Conservation (phyloP, 2,113 vertebrate species). For the Spilogale gracilis region DNA sequence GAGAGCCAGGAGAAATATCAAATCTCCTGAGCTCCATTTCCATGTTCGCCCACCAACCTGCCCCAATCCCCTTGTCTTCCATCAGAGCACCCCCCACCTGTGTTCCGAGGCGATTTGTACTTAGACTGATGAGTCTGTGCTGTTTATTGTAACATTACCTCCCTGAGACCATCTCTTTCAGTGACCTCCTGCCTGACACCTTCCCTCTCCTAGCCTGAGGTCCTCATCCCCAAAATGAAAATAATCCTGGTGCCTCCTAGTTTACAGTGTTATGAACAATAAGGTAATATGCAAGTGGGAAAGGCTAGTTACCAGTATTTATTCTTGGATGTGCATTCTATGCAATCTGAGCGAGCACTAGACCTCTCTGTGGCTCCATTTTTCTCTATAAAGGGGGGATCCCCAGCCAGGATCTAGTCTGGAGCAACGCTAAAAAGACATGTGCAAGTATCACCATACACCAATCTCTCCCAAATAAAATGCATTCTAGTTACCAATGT, state of each 20-base stretch:
- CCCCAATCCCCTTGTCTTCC: background rate
- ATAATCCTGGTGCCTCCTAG: background rate
- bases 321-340: background rate
- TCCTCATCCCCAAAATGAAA: background rate
- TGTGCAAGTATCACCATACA: background rate
- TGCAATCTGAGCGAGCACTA: background rate
- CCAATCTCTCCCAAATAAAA: background rate
- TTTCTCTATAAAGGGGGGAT: background rate
- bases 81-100: rapidly evolving
- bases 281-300: background rate
- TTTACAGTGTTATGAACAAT: too few relatives aligned
- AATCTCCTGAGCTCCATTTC: background rate
- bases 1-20: background rate
- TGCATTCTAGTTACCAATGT: background rate
- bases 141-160: background rate
- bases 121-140: background rate
- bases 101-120: background rate
- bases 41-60: background rate
- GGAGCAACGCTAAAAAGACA: background rate
- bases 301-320: background rate
- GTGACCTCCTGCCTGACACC: background rate
- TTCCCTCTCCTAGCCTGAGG: background rate
- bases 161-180: background rate
- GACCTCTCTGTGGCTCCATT: background rate
- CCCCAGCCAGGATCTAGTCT: background rate